Evolutionary conservation across 2,888 invertebrate genomes (phyloP), one percentile per base, ranked within the genome.

Genomic region (Dexiosoma caninum): DNA sequence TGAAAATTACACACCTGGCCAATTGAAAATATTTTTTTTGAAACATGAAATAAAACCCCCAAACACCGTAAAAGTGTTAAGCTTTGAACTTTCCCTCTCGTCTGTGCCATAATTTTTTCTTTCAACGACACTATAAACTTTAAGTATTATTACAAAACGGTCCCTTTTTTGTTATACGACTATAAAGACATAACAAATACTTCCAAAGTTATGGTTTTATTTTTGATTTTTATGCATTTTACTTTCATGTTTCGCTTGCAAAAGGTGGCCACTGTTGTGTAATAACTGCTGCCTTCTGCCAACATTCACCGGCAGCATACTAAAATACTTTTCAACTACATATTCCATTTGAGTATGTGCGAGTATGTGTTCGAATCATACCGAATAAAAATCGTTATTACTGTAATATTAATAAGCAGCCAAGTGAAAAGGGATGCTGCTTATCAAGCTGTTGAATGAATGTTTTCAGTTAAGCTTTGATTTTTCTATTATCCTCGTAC

Each of bases 381-480:
- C 16, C 6, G 1, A 9, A 74, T 35, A 40, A 70, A 77, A 64
- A n/a, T 77, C 70, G 40, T 70, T 76, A 40, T 55, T 62, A 46
- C 62, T 55, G 23, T 9, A 53, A 55, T 46, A 55, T 76, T 69
- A 62, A 66, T 66, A 49, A 46, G 37, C 19, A 53, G 10, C 37
- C n/a, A 57, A 1, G 30, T n/a, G 27, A 49, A 55, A 70, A 42
- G 37, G 70, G 55, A 55, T 62, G 46, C 44, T 55, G 35, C 23
- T 60, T 60, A 44, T n/a, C 57, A 42, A 40, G 40, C 74, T 66
- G 57, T 75, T 75, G 74, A 70, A 70, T 70, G 12, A n/a, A n/a
- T n/a, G n/a, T n/a, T n/a, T n/a, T n/a, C 35, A 40, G 69, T 77
- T 77, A 64, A 70, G 55, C 77, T 64, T 62, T 70, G 70, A 70